Evolutionary conservation across 2,113 vertebrate genomes (phyloP), one percentile per base, ranked within the genome.

Genomic region (Scomber colias): DNA sequence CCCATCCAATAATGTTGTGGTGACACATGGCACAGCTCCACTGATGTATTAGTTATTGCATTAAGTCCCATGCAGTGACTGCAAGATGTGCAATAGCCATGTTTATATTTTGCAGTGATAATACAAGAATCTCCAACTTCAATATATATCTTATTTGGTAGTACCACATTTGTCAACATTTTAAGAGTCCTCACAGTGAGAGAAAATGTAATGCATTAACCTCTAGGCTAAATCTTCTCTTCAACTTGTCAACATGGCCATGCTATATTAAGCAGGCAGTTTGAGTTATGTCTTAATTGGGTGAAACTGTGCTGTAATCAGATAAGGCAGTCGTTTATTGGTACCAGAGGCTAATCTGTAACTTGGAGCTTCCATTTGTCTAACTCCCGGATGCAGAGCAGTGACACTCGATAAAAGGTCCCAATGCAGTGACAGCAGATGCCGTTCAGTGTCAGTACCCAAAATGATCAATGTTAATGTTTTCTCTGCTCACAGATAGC

Each of bases 181-280:
- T 62, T 48, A 70, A 75, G 72, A 71, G 51, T 62, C 27, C 71
- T 74, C 50, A 60, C 16, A 0, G 9, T 57, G 57, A 71, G 49
- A 79, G 49, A 80, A 87, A 78, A 81, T 80, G 30, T 86, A 88
- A 87, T 19, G 61, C 57, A 82, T 77, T 82, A 71, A 90, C 79
- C 79, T 72, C 35, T 10, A 14, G 53, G 77, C 71, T 51, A 46
- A 61, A 46, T 46, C 54, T 54, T 53, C 51, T 82, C 55, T 68
- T 79, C 78, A 35, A 61, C 68, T 56, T 71, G 65, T 87, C 87
- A 82, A 55, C 66, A 60, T 31, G 35, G 71, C 60, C 14, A 44
- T 24, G 45, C 61, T 44, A 15, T 73, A 76, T 84, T 60, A 62
- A 53, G 60, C 50, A 30, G 63, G 62, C 49, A 68, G 53, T 82